Evolutionary conservation across 1,140 invertebrate species (phyloP).

Genomic region (Lasaia peninsularis): DNA sequence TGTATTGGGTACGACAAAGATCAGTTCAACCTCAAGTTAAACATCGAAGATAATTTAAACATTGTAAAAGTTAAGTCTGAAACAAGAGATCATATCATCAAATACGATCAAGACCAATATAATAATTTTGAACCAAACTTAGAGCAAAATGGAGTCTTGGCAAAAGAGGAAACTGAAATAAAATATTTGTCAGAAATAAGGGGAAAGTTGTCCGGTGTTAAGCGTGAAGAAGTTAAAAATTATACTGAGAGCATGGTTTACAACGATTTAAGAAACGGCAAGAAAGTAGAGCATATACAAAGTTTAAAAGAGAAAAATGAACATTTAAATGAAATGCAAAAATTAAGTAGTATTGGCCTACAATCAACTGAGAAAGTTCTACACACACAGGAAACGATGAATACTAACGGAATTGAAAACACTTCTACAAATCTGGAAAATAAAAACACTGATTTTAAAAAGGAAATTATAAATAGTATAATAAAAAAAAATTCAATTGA

Average conservation of each 20-base stretch:
- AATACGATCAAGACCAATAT: no score
- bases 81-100: no score
- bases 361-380: background rate
- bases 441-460: slow-evolving; percentile 8
- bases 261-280: background rate
- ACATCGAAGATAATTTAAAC: no score
- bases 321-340: background rate
- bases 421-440: background rate
- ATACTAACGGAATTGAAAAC: background rate
- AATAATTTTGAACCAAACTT: no score
- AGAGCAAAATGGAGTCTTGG: no score
- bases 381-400: background rate
- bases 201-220: background rate
- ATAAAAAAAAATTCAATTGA: slow-evolving; percentile 21
- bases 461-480: slow-evolving; percentile 25
- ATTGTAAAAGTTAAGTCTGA: no score
- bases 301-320: background rate
- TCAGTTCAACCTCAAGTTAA: no score
- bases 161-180: no score
- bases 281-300: background rate
- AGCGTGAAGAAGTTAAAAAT: background rate
- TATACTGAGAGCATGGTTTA: background rate
- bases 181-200: background rate
- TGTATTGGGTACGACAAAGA: no score
- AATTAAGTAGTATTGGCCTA: background rate